phyloP scores from a whole-genome alignment of 2,797 vertebrate species.

The Helarctos malayanus region DNA sequence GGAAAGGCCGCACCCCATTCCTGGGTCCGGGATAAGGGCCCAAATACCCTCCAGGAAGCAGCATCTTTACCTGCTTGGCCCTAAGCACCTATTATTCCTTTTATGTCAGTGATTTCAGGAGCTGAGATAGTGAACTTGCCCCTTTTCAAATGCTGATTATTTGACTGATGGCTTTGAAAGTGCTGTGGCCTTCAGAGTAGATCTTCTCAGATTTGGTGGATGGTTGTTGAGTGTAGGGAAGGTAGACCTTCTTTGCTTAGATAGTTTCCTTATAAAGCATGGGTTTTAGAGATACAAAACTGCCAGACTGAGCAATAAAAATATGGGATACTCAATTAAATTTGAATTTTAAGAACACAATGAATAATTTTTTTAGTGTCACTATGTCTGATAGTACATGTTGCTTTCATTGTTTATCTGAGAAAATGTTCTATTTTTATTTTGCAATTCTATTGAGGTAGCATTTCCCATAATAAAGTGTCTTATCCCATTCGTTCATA shows the following conservation, averaged over 20 bases:
- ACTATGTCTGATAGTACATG: neutral
- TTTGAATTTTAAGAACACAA: slow-evolving; percentile 11
- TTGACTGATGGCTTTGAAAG: neutral
- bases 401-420: neutral
- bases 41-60: neutral
- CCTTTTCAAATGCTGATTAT: neutral
- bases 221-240: neutral
- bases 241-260: neutral
- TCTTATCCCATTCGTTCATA: neutral
- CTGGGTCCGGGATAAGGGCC: neutral
- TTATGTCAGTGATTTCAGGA: neutral
- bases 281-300: neutral
- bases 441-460: neutral
- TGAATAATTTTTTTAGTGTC: neutral
- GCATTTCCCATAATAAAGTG: neutral
- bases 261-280: neutral
- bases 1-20: neutral
- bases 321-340: neutral
- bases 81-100: neutral
- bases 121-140: neutral
- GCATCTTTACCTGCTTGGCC: neutral
- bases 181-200: neutral
- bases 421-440: slow-evolving; percentile 8
- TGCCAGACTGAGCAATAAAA: slow-evolving; percentile 17
- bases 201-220: neutral